Conservation (phyloP, 2,888 invertebrate genomes). For the Pachydiplax longipennis region DNA sequence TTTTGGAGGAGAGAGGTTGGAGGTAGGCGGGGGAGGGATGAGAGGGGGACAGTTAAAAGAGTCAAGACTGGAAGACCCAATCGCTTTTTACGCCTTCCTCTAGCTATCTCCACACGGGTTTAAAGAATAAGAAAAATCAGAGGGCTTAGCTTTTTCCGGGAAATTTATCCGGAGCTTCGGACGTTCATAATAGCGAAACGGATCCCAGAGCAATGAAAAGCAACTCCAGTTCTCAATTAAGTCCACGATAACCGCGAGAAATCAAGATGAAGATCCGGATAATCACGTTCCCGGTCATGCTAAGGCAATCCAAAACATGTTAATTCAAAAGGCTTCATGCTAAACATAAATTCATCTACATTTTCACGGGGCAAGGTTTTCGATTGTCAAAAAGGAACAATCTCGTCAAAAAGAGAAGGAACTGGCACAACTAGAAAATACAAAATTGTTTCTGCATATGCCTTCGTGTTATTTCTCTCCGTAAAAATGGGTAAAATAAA, state of each 20-base stretch:
- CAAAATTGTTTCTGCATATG: background rate
- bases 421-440: background rate
- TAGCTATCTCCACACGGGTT: background rate
- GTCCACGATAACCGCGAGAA: no score
- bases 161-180: background rate
- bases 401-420: background rate
- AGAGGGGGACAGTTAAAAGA: conserved; percentile 46
- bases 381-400: background rate
- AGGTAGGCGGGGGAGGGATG: conserved; percentile 3
- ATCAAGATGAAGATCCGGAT: background rate
- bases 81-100: conserved; percentile 4
- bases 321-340: background rate
- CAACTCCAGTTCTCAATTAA: no score
- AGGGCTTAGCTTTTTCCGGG: background rate
- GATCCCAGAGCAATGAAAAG: background rate
- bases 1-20: conserved; percentile 10
- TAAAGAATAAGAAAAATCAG: background rate
- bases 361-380: background rate
- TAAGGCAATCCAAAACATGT: background rate
- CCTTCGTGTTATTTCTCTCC: background rate
- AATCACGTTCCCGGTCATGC: background rate
- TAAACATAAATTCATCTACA: background rate
- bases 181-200: background rate
- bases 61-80: conserved; percentile 32
- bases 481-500: background rate